These are phyloP conservation scores for Lepidothrix coronata DNA, from an alignment of 2,113 vertebrate species.

Conservation along the genomic window DNA sequence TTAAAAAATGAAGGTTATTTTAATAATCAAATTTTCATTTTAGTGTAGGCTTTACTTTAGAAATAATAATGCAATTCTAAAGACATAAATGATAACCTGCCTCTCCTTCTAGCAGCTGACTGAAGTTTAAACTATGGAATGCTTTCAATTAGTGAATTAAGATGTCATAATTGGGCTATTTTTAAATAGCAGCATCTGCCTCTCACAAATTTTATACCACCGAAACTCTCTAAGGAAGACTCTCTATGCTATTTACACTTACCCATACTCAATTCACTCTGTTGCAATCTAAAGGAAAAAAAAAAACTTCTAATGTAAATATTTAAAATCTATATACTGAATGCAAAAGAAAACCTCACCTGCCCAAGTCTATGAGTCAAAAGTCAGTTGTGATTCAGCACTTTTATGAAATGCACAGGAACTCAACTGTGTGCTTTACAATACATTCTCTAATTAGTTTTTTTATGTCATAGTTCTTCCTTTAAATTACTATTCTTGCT, in stretches of 20 bases:
- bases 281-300: constrained; percentile 42
- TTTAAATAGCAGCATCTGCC: constrained; percentile 35
- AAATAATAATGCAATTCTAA: not conserved
- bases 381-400: not conserved
- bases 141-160: not conserved
- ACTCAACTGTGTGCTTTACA: constrained; percentile 47
- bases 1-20: not conserved
- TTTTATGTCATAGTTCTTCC: constrained; percentile 22
- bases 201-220: not conserved
- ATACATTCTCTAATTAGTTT: constrained; percentile 34
- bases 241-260: not conserved
- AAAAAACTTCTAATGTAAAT: constrained; percentile 41
- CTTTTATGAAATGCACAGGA: constrained; percentile 44
- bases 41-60: not conserved
- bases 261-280: constrained; percentile 31
- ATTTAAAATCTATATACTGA: constrained; percentile 23
- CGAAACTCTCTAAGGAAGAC: not conserved
- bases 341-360: not conserved
- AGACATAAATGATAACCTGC: not conserved
- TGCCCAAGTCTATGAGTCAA: not conserved
- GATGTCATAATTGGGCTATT: constrained; percentile 7
- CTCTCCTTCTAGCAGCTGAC: constrained; percentile 21
- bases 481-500: not conserved
- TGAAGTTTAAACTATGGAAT: not conserved
- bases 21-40: not conserved